A percentile compares a stretch with the other conserved stretches of the same genome.
Evolutionary conservation across 2,797 vertebrate genomes (phyloP).

Genomic region (Crocidura indochinensis): DNA sequence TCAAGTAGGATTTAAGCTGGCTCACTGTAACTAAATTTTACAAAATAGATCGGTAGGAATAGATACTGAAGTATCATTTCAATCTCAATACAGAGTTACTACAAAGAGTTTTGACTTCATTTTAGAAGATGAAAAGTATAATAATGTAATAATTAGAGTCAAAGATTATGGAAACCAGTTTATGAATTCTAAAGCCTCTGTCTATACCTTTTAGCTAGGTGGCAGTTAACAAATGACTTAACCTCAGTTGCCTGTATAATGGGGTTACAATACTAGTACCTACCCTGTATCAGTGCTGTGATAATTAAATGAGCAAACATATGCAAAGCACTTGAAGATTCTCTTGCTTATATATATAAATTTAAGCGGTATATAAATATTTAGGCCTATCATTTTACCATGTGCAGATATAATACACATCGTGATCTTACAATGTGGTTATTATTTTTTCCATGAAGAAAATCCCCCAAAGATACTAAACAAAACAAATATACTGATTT

Average conservation of each 20-base stretch:
- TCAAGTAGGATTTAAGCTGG: background rate
- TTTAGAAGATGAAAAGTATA: background rate
- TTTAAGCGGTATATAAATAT: background rate
- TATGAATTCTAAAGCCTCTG: background rate
- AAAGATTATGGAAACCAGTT: background rate
- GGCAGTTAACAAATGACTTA: slow-evolving; percentile 34
- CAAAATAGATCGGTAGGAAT: slow-evolving; percentile 31
- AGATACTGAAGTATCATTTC: background rate
- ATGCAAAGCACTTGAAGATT: background rate
- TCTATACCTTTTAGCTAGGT: background rate
- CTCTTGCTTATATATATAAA: background rate
- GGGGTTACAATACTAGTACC: background rate
- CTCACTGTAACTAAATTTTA: slow-evolving; percentile 13
- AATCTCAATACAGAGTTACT: background rate
- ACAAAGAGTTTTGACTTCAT: background rate
- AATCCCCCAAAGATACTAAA: slow-evolving; percentile 26
- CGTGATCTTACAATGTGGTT: slow-evolving; percentile 22
- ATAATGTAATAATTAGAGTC: background rate
- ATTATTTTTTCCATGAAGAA: background rate
- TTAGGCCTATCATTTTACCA: background rate
- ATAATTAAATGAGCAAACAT: slow-evolving; percentile 34
- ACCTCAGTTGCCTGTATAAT: slow-evolving; percentile 21
- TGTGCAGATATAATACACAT: background rate
- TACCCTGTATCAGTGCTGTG: background rate
- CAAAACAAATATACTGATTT: slow-evolving; percentile 21